These are phyloP conservation scores for Sitodiplosis mosellana DNA, from an alignment of 1,140 invertebrate genomes.

Conservation along the genomic window DNA sequence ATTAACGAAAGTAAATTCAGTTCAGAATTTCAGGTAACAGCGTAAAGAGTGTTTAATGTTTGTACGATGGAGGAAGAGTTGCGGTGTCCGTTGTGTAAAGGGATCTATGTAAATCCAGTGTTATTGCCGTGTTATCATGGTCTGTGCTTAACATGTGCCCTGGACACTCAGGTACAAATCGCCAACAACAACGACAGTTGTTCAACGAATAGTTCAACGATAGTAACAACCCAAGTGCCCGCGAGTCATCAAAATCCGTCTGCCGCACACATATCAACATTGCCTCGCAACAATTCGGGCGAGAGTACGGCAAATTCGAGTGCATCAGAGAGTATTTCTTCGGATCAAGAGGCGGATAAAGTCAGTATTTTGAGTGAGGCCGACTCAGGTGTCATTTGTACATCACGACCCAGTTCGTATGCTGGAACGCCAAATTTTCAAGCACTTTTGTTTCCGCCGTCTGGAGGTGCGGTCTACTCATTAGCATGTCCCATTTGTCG, in stretches of 20 bases:
- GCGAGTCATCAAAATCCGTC: background rate
- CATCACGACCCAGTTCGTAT: conserved; percentile 78
- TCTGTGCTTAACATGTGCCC: conserved; percentile 78
- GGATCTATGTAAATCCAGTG: conserved; percentile 81
- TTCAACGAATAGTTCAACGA: too few species aligned
- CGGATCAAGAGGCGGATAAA: conserved; percentile 76
- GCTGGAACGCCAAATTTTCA: conserved; percentile 65
- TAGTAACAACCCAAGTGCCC: background rate
- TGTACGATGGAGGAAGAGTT: conserved; percentile 81
- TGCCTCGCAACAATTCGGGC: conserved; percentile 14
- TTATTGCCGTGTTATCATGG: conserved; percentile 87
- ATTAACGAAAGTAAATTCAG: too few species aligned
- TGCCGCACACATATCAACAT: conserved; percentile 8
- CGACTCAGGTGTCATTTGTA: conserved; percentile 81
- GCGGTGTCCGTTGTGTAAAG: conserved; percentile 81
- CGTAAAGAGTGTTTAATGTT: too few species aligned
- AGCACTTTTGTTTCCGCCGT: conserved; percentile 34
- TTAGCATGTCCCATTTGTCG: conserved; percentile 73
- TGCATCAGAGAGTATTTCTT: conserved; percentile 31
- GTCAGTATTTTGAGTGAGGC: conserved; percentile 93
- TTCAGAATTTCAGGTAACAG: too few species aligned
- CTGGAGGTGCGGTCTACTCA: conserved; percentile 36
- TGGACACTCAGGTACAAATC: conserved; percentile 41
- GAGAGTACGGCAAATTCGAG: conserved; percentile 35
- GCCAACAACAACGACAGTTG: too few species aligned